phyloP scores from a whole-genome alignment of 2,113 vertebrate species.

The Phoenicopterus ruber region DNA sequence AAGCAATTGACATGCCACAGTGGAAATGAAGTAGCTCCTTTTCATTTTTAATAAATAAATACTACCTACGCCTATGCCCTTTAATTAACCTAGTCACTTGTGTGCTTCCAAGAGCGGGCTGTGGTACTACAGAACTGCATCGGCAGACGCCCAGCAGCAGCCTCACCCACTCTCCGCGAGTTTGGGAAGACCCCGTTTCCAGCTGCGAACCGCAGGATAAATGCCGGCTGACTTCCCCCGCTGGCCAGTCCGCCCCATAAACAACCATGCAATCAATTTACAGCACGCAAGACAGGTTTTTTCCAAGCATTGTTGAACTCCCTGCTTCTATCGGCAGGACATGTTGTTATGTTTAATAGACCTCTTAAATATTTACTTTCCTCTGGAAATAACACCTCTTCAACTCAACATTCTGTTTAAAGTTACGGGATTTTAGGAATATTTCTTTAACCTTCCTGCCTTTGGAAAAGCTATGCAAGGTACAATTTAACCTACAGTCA shows the following conservation, averaged over 20 bases:
- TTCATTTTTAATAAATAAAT: not conserved
- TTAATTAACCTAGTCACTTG: not conserved
- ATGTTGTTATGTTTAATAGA: not conserved
- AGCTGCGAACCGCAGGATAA: not conserved
- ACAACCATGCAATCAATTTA: not conserved
- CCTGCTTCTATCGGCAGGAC: not conserved
- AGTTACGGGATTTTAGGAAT: not conserved
- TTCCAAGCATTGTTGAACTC: not conserved
- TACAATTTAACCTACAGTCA: not conserved
- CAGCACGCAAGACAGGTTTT: not conserved
- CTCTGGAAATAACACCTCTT: not conserved
- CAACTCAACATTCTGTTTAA: not conserved
- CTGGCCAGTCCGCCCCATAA: not conserved
- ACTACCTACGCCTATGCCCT: not conserved
- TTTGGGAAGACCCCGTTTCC: not conserved
- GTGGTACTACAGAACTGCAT: not conserved
- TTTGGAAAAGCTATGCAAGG: not conserved
- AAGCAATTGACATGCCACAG: not conserved
- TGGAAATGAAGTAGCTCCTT: not conserved
- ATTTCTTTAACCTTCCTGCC: not conserved
- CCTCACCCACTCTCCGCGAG: rapidly evolving
- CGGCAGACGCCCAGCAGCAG: not conserved
- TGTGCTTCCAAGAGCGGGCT: not conserved
- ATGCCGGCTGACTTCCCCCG: not conserved
- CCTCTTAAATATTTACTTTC: not conserved